Evolutionary conservation across 2,888 invertebrate genomes (phyloP), one percentile per base, ranked within the genome.

Genomic region (Metallyticus violacea): DNA sequence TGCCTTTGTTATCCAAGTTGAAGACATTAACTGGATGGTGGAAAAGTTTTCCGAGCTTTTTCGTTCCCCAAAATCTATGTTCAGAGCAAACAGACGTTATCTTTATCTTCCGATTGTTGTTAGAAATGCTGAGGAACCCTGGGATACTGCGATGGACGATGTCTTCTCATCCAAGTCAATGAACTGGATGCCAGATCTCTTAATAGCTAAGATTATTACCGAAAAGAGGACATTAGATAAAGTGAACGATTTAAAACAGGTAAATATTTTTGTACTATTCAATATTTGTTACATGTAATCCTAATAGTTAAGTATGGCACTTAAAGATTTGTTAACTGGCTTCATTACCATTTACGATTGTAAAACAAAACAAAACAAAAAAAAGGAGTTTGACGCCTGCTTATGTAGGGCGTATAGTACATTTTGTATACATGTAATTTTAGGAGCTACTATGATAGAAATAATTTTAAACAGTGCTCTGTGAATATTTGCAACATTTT

Each of bases 41-140:
- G 40, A 62, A 62, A 62, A 62, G 40, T 62, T 62, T 15, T 15
- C 40, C 15, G 15, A 1, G 15, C 40, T 62, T 3, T 62, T 62
- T 62, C 40, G 40, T 2, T 62, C 40, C 2, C 40, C 40, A 15
- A 15, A 9, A 9, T 62, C 40, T 4, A 2, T 62, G 40, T 15
- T 15, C 3, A 62, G 40, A 62, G 40, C 40, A 15, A 62, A 62
- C 40, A 62, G 40, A 2, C 15, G 40, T 15, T 62, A 62, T 62
- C 0, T 62, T 62, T 62, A 62, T 62, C 40, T 62, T 62, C 40
- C 40, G 22, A 40, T 1, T 2, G 0, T 15, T 9, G 40, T 9
- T 40, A 3, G 2, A 86, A 88, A n/a, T 62, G 92, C 92, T 88
- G 89, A 93, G 26, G 89, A 92, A 82, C 87, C 92, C 76, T 89